Evolutionary conservation across 1,140 invertebrate species (phyloP), one percentile per base, ranked within the genome.

Genomic region (Heliconius eleuchia): DNA sequence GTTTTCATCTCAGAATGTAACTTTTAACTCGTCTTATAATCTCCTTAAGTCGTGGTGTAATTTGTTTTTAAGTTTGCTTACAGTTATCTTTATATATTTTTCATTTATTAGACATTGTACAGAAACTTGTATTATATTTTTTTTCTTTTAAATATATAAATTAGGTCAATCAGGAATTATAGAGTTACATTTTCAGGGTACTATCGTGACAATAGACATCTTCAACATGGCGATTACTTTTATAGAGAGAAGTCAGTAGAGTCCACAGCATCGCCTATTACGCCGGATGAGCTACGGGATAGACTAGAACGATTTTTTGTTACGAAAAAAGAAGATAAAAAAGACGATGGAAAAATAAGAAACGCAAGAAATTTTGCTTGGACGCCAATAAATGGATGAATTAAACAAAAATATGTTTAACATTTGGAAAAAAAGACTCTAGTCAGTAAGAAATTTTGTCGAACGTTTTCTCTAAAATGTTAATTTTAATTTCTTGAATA

Each of bases 301-400:
- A 85, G 94, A 78, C 78, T 95, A 18, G 94, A 95, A 79, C 88
- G 92, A 79, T 79, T 95, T 0, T 95, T 95, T 70, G 83, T 93
- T 8, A 91, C 94, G 1, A 95, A 95, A 77, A 94, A 94, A 73
- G 91, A 90, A 4, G 87, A 87, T 7, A 52, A 73, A 3, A 85
- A 87, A 80, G 91, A 92, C 27, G 90, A 91, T 0, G 80, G 57
- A 0, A 91, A 89, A 73, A 84, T 88, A 8, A 87, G 90, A 76
- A 95, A 92, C 23, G 94, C 92, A 8, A 93, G 95, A 83, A 96
- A 96, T 84, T 96, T 95, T 80, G 95, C 95, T 9, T 96, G 95
- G 95, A 95, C 91, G 3, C 92, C 93, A 9, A 90, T 93, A 18
- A 90, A 86, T 73, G 78, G 9, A 39, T 72, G 23, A 71, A 23